Evolutionary conservation across 2,888 invertebrate species (phyloP).

Genomic region (Halocaridina rubra): DNA sequence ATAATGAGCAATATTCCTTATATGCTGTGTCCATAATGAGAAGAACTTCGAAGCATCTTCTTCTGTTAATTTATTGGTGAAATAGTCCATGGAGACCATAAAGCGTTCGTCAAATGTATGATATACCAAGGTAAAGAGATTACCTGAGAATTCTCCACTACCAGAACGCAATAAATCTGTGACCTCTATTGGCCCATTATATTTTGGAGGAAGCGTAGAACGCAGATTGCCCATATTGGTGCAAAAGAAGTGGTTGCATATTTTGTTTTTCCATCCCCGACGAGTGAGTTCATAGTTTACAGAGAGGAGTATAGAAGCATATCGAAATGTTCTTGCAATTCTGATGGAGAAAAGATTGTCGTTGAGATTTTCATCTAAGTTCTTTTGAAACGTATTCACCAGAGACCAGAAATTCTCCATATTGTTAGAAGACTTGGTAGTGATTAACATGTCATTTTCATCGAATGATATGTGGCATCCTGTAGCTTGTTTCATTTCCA

Average conservation of each 20-base stretch:
- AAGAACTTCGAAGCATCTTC: conserved; percentile 39
- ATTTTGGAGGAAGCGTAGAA: conserved; percentile 4
- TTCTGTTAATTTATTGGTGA: conserved; percentile 48
- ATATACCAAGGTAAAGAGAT: conserved; percentile 43
- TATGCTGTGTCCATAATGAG: background rate
- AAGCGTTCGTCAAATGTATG: conserved; percentile 54
- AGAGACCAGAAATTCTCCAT: conserved; percentile 36
- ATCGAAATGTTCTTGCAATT: background rate
- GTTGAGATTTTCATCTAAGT: background rate
- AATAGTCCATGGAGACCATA: conserved; percentile 44
- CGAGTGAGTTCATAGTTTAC: conserved; percentile 34
- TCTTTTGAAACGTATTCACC: background rate
- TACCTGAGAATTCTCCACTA: conserved; percentile 28
- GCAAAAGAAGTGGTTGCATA: conserved; percentile 49
- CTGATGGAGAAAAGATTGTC: background rate
- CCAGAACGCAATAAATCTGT: conserved; percentile 41
- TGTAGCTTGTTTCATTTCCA: conserved; percentile 21
- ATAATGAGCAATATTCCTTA: background rate
- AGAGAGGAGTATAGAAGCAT: conserved; percentile 34
- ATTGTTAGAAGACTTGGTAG: background rate
- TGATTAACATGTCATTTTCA: conserved; percentile 31
- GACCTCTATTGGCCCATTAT: conserved; percentile 34
- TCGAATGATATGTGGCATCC: conserved; percentile 56
- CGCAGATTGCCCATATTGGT: conserved; percentile 62
- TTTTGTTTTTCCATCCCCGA: conserved; percentile 22